These are phyloP conservation scores for Catharus fuscescens DNA, from an alignment of 2,113 vertebrate genomes.

Conservation along the genomic window DNA sequence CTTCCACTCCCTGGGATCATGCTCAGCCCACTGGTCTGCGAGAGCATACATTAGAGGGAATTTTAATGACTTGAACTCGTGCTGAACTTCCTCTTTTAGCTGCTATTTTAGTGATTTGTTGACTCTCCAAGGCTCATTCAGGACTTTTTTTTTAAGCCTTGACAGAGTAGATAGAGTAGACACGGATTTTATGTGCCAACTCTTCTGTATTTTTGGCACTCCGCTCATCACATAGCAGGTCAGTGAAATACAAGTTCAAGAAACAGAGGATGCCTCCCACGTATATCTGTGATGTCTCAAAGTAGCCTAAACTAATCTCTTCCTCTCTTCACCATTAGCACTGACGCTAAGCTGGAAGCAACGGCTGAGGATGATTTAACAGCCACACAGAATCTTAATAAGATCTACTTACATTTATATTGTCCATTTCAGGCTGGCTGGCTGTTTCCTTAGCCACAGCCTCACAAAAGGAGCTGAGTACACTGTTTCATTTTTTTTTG, in stretches of 20 bases:
- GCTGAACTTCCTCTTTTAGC: conserved; percentile 61
- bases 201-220: conserved; percentile 58
- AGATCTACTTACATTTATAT: conserved; percentile 53
- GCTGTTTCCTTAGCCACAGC: conserved; percentile 33
- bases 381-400: conserved; percentile 58
- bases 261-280: conserved; percentile 9
- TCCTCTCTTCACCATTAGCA: conserved; percentile 32
- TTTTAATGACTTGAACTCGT: conserved; percentile 63
- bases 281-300: conserved; percentile 1
- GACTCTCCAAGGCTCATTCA: conserved; percentile 59
- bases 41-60: conserved; percentile 49
- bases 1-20: neutral
- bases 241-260: conserved; percentile 42
- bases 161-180: conserved; percentile 54
- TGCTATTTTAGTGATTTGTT: conserved; percentile 66
- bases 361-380: neutral
- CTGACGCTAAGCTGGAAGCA: neutral
- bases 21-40: neutral
- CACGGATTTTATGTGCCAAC: conserved; percentile 46
- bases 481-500: neutral
- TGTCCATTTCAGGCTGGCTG: conserved; percentile 23
- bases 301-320: conserved; percentile 49
- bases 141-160: conserved; percentile 19
- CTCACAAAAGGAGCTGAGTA: conserved; percentile 32
- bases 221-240: conserved; percentile 18